Conservation (phyloP, 92 coral and sea anemone species). For the Porites lobata region DNA sequence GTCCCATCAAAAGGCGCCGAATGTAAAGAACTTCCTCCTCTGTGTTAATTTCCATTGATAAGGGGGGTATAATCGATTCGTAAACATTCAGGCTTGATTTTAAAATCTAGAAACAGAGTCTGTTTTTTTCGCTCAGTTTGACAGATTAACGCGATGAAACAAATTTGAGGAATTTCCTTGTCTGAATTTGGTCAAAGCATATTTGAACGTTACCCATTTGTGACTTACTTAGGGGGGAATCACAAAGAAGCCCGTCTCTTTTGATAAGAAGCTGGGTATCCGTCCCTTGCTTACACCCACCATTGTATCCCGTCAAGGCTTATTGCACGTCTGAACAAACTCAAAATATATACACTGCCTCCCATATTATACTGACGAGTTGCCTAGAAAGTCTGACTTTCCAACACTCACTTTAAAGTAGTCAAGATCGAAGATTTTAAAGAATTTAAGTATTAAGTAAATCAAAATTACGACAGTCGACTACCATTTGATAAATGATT, state of each 20-base stretch:
- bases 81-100: background rate
- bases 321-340: too few relatives aligned
- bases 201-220: background rate
- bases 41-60: constrained; percentile 9
- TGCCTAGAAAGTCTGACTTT: too few relatives aligned
- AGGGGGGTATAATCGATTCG: constrained; percentile 33
- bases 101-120: background rate
- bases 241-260: background rate
- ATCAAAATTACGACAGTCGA: too few relatives aligned
- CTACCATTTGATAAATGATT: too few relatives aligned
- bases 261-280: too few relatives aligned
- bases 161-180: background rate
- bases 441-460: too few relatives aligned
- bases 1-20: constrained; percentile 38
- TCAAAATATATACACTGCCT: too few relatives aligned
- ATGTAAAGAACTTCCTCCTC: background rate
- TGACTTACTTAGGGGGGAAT: background rate
- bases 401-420: too few relatives aligned
- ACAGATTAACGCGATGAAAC: background rate
- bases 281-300: too few relatives aligned
- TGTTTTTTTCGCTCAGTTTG: background rate
- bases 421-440: too few relatives aligned
- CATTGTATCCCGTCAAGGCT: too few relatives aligned
- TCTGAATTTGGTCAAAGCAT: background rate
- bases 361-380: too few relatives aligned